Evolutionary conservation across 2,797 vertebrate genomes (phyloP), one percentile per base, ranked within the genome.

Genomic region (Alectoris magna): DNA sequence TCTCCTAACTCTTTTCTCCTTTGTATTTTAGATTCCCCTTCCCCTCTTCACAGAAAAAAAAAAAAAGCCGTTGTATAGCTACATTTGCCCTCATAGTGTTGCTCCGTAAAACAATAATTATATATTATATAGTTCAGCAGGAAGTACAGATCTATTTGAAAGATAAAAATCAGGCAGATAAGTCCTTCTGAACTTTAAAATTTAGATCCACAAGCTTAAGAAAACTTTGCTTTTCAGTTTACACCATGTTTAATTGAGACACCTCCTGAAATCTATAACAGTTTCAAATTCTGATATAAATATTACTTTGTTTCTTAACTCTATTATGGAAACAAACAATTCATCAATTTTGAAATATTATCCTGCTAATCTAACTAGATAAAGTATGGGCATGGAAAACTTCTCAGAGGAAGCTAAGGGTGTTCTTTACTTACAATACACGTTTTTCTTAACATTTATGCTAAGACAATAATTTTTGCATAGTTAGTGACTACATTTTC

Each of bases 1-100:
- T 94, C 93, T 78, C 69, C 73, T 76, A 76, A 60, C 21, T 76
- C 48, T 59, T 83, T 91, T 91, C 84, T 92, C 83, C 26, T 81
- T 89, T 68, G 41, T 78, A n/a, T 86, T 93, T 85, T 79, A 59
- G 63, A 75, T 72, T 91, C 76, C 48, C 38, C 34, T 91, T 92
- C 44, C 34, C 76, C 86, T 83, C 83, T 70, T 79, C 44, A 84
- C 34, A 73, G 68, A 84, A 64, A 26, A 49, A 51, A 26, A 39
- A 39, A 17, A 53, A 53, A 73, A 67, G 10, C 18, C 14, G 53
- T 56, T 70, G 13, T 27, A 3, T 21, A 58, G 8, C 59, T 82
- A 49, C n/a, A 14, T 27, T 38, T 84, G 36, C 6, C 4, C 39
- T 76, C 23, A 29, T 8, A 49, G 21, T 29, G 17, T 64, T 89